phyloP scores from a whole-genome alignment of 2,888 invertebrate genomes.

The Platerodrilus igneus region DNA sequence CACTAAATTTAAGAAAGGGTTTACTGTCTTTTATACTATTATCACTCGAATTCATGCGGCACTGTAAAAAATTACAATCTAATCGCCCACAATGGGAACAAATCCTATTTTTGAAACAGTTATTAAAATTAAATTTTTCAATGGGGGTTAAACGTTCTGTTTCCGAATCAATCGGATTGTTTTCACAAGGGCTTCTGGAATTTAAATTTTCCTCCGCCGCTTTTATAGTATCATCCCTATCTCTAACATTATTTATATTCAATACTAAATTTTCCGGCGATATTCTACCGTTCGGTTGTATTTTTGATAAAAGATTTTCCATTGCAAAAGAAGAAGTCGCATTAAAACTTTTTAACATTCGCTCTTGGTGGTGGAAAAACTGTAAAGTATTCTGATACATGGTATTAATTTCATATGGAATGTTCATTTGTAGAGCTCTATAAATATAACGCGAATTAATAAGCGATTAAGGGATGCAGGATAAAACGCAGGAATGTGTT shows the following conservation, averaged over 20 bases:
- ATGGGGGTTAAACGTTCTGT: conserved; percentile 35
- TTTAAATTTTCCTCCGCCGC: conserved; percentile 16
- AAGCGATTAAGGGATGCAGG: conserved; percentile 13
- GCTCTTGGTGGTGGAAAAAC: conserved; percentile 40
- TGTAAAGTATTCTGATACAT: conserved; percentile 45
- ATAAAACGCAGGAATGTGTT: conserved; percentile 16
- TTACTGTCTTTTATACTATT: conserved; percentile 50
- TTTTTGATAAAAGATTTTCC: conserved; percentile 42
- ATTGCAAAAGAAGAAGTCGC: conserved; percentile 45
- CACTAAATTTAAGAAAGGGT: conserved; percentile 86
- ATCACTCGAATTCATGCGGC: conserved; percentile 40
- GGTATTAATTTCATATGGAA: conserved; percentile 12
- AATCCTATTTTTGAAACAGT: conserved; percentile 43
- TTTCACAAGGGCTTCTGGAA: conserved; percentile 18
- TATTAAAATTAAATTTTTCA: conserved; percentile 41
- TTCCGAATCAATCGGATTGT: conserved; percentile 28
- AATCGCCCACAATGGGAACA: conserved; percentile 56
- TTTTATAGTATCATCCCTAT: conserved; percentile 12
- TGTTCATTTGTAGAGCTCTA: conserved; percentile 4
- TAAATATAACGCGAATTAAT: conserved; percentile 5
- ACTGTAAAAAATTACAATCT: conserved; percentile 52
- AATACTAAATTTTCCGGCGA: conserved; percentile 39
- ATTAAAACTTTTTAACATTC: conserved; percentile 45
- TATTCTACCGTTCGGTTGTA: conserved; percentile 38
- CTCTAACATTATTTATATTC: conserved; percentile 23